Conservation (phyloP, 2,797 vertebrate species). For the Uromys caudimaculatus region DNA sequence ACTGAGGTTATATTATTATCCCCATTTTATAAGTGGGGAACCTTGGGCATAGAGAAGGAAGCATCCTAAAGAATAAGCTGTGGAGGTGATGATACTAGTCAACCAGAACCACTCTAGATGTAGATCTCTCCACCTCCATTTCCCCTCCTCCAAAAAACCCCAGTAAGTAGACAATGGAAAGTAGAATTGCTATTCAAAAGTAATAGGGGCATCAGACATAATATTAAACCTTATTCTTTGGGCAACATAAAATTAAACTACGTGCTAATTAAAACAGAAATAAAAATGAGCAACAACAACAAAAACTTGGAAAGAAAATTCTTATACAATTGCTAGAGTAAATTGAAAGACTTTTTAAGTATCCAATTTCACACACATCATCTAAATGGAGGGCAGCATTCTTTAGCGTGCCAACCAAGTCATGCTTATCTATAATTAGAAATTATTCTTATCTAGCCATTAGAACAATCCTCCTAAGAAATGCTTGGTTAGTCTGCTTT, state of each 20-base stretch:
- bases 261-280: constrained; percentile 57
- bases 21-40: constrained; percentile 38
- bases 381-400: not conserved
- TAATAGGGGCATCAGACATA: not conserved
- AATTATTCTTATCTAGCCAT: constrained; percentile 28
- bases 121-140: not conserved
- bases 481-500: constrained; percentile 33
- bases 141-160: not conserved
- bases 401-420: constrained; percentile 41
- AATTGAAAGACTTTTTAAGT: not conserved
- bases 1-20: not conserved
- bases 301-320: constrained; percentile 43
- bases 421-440: constrained; percentile 56
- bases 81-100: not conserved
- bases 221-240: constrained; percentile 30
- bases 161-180: not conserved
- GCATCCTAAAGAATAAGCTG: not conserved
- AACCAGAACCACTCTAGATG: not conserved
- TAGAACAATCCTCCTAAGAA: not conserved
- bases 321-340: not conserved
- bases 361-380: constrained; percentile 21
- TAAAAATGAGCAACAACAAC: not conserved
- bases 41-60: not conserved
- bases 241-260: constrained; percentile 57
- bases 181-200: constrained; percentile 22